Percentiles rank a stretch among this genome's conserved stretches.
phyloP scores from a whole-genome alignment of 2,113 vertebrate genomes.

The Cynoglossus semilaevis region DNA sequence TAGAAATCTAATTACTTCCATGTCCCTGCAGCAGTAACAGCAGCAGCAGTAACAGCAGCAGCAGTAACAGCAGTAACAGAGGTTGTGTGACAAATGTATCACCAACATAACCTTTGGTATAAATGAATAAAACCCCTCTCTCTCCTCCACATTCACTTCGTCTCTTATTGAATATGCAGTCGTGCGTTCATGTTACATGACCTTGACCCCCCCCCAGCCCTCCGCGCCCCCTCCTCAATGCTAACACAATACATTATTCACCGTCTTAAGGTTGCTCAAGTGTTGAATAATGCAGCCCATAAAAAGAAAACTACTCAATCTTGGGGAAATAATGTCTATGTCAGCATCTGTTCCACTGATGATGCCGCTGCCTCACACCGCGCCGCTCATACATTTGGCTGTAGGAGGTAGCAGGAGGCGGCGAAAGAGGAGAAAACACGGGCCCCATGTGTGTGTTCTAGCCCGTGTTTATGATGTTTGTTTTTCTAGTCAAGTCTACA shows the following conservation, averaged over 20 bases:
- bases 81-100: slow-evolving; percentile 53
- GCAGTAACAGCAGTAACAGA: slow-evolving; percentile 12
- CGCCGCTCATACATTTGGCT: slow-evolving; percentile 17
- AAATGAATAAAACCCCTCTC: slow-evolving; percentile 46
- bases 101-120: slow-evolving; percentile 57
- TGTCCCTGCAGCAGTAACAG: slow-evolving; percentile 38
- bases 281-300: slow-evolving; percentile 64
- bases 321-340: slow-evolving; percentile 49
- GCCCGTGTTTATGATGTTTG: too few species aligned
- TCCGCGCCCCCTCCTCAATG: slow-evolving; percentile 44
- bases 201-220: slow-evolving; percentile 40
- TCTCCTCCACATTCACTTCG: not conserved
- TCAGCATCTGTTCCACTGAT: slow-evolving; percentile 53
- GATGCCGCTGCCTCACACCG: slow-evolving; percentile 8
- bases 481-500: slow-evolving; percentile 2
- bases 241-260: slow-evolving; percentile 72
- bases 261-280: slow-evolving; percentile 54
- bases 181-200: slow-evolving; percentile 53
- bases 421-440: slow-evolving; percentile 15
- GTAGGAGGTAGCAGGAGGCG: slow-evolving; percentile 15
- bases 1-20: slow-evolving; percentile 59
- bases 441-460: slow-evolving; percentile 14
- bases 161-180: slow-evolving; percentile 52
- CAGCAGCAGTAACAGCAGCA: slow-evolving; percentile 9
- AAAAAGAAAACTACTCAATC: slow-evolving; percentile 47